Base-by-base conservation (phyloP, 2,797 vertebrate genomes). In the Ctenochaetus hawaiiensis region DNA sequence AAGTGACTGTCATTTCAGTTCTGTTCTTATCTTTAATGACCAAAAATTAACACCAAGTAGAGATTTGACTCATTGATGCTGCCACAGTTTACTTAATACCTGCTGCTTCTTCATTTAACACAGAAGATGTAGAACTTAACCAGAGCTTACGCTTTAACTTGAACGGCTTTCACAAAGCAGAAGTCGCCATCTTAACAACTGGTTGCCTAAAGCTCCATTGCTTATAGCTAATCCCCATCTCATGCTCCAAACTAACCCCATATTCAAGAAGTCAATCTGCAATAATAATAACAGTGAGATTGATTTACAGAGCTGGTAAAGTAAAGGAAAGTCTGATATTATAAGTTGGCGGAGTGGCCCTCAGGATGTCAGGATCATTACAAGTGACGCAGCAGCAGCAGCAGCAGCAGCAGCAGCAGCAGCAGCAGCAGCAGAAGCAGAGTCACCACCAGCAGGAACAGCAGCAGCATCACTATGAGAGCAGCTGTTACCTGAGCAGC, bases 321-420 rank as follows among this genome's bases (percentile, higher is more conserved):
- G 58, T 79, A 83, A 83, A 88, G 79, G 62, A 57, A 78, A 84
- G 72, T 80, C 81, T 84, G 85, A 85, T 72, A 66, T 78, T 81
- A 54, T 78, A 91, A 91, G 87, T 86, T 85, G 90, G 82, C 34
- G 85, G 80, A 66, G 87, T 87, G 90, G 87, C 92, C 72, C 30
- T 87, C 95, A 95, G 63, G 94, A 99, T 99, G 97, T 96, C 97
- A 87, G 82, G 72, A 91, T 93, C 94, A 64, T 71, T 97, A 80
- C 95, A 96, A 34, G 96, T 97, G 93, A 95, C 94, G 81, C 96
- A 96, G 93, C 93, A 90, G 76, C 92, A 93, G 67, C 96, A 95
- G 2, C 90, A 94, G 47, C 96, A 95, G 34, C 82, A 81, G 71
- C 95, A 95, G 1, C 53, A 30, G 1, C 34, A 39, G 16, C 48